A percentile compares a stretch with the other conserved stretches of the same genome.
These are phyloP conservation scores for Hydropsyche betteni DNA, from an alignment of 2,888 invertebrate genomes.

Conservation along the genomic window DNA sequence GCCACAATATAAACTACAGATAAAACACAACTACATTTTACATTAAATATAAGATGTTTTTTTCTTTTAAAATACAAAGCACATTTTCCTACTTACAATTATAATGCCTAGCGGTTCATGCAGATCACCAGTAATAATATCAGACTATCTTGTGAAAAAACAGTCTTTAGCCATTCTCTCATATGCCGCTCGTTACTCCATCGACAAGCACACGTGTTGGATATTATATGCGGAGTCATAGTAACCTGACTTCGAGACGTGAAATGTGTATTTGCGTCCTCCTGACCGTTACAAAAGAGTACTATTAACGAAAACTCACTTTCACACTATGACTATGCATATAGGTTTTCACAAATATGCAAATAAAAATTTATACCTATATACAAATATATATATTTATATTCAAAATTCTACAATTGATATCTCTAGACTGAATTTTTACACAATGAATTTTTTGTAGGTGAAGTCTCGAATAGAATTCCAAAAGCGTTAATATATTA, in stretches of 20 bases:
- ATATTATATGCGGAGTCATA: constrained; percentile 7
- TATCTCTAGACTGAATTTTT: no score
- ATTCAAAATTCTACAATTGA: no score
- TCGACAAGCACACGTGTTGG: neutral
- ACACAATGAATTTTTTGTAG: no score
- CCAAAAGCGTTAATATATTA: no score
- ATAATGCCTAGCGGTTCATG: constrained; percentile 41
- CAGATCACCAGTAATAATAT: constrained; percentile 46
- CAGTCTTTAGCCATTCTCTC: constrained; percentile 46
- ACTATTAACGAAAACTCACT: no score
- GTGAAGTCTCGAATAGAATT: no score
- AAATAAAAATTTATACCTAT: no score
- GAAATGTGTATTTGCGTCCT: neutral
- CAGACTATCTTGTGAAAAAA: constrained; percentile 44
- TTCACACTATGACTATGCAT: no score
- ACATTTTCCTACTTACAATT: constrained; percentile 45
- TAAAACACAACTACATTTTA: constrained; percentile 45
- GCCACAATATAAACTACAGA: constrained; percentile 40
- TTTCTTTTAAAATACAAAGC: constrained; percentile 45
- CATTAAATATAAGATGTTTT: constrained; percentile 40
- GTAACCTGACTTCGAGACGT: neutral
- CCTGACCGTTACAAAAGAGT: no score
- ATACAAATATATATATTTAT: no score
- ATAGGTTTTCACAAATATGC: no score
- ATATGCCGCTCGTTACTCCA: constrained; percentile 5